Evolutionary conservation across 1,140 invertebrate genomes (phyloP).

Genomic region (Sarcophaga bullata): DNA sequence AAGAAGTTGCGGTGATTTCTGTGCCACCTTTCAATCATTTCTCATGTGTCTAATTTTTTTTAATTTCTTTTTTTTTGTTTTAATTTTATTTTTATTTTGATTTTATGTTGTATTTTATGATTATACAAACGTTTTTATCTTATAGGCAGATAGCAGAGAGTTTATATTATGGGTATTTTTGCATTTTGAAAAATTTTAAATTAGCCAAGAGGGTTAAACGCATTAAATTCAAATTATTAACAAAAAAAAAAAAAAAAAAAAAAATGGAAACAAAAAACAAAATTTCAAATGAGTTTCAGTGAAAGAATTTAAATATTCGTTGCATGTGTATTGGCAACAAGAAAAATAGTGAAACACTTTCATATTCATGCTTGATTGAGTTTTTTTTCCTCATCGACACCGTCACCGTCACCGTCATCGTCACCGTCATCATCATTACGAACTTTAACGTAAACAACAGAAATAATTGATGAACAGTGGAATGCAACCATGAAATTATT

Average conservation of each 20-base stretch:
- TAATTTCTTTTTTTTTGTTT: neutral
- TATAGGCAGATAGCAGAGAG: neutral
- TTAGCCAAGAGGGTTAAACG: no score
- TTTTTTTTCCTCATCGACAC: neutral
- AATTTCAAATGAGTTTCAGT: neutral
- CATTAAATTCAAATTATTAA: no score
- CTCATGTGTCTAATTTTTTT: neutral
- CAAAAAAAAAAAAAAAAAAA: neutral
- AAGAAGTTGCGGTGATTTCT: neutral
- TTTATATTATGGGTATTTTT: neutral
- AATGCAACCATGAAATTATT: neutral
- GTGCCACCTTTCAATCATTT: neutral
- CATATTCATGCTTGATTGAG: constrained; percentile 3
- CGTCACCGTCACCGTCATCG: neutral
- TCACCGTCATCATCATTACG: neutral
- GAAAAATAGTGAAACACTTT: neutral
- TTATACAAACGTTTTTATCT: neutral
- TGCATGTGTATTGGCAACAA: neutral
- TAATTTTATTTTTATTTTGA: neutral
- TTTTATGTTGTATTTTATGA: no score
- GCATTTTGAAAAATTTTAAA: neutral
- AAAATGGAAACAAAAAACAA: neutral
- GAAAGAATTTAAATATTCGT: neutral
- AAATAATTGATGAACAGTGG: neutral
- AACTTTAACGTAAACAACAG: neutral